Percentiles rank a stretch among this genome's conserved stretches.
These are phyloP conservation scores for Pachypanchax playfairii DNA, from an alignment of 2,113 vertebrate species.

Conservation along the genomic window DNA sequence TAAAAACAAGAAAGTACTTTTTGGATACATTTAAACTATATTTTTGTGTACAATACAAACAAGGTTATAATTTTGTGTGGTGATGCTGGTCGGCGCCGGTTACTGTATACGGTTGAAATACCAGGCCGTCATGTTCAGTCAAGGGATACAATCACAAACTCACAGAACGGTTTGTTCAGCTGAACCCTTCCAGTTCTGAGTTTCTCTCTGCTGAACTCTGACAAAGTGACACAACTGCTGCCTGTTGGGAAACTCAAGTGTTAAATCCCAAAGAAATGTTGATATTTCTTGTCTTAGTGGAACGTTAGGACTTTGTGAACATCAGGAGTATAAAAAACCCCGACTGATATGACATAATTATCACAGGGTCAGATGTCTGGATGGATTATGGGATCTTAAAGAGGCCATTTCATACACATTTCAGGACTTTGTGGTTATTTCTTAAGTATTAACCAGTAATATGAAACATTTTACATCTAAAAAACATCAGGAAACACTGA, in stretches of 20 bases:
- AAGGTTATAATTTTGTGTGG: conserved; percentile 11
- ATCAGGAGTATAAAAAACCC: no score
- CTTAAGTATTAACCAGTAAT: no score
- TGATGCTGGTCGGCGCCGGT: conserved; percentile 2
- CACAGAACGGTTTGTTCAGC: conserved; percentile 31
- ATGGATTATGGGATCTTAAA: no score
- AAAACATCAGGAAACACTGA: no score
- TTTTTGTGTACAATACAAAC: neutral
- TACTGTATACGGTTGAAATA: conserved; percentile 16
- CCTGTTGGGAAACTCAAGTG: conserved; percentile 4
- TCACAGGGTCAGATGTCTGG: no score
- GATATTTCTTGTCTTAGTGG: neutral
- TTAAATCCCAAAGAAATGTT: neutral
- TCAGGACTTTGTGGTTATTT: no score
- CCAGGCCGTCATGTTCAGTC: conserved; percentile 27
- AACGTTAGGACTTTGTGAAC: no score
- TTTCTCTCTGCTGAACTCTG: conserved; percentile 13
- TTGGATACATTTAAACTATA: neutral
- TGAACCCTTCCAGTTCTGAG: conserved; percentile 3
- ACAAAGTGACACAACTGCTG: conserved; percentile 8
- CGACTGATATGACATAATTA: no score
- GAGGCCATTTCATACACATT: no score
- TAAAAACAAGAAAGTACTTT: no score
- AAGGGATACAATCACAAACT: conserved; percentile 28
- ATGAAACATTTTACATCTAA: no score